Evolutionary conservation across 2,797 vertebrate species (phyloP), one percentile per base, ranked within the genome.

Genomic region (Staurois parvus): DNA sequence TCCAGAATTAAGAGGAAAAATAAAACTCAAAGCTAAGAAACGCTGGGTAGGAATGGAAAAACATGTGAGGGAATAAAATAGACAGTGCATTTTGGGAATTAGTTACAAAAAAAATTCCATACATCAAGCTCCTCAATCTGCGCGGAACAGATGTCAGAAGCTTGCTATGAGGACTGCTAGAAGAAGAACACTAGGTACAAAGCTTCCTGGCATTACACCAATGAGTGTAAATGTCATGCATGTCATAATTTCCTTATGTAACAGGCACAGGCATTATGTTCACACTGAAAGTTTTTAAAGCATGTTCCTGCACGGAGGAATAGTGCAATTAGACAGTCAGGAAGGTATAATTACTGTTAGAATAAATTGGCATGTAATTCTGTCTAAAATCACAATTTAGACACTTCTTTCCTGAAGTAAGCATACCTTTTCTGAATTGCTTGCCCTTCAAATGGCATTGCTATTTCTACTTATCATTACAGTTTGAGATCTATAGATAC

Each of bases 141-240:
- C 32, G 69, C 59, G 42, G 75, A 72, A 84, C 83, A 84, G 83
- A 84, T 84, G 76, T 78, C 83, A 78, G 52, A 72, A 78, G 76
- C 83, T 72, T 19, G 69, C 70, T 64, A 24, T 42, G 75, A 78
- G 83, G 67, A 56, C 66, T 77, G 64, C 67, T 72, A 72, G 69
- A 56, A 62, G 74, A 83, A 70, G 66, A 56, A 83, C 79, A 75
- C 62, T 78, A 79, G 67, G 76, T 84, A 84, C 83, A 72, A 79
- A 84, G 67, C 83, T 84, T 84, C 56, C 76, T 84, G 83, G 83
- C 83, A 84, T 72, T 79, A 79, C 34, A 84, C 83, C 83, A 84
- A 79, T 84, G 75, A 78, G 66, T 78, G 83, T 72, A 84, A 78
- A 79, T 84, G 83, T 78, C 67, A 78, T 78, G 67, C 73, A 78